A percentile compares a stretch with the other conserved stretches of the same genome.
phyloP scores from a whole-genome alignment of 2,113 vertebrate genomes.

The Rattus norvegicus region DNA sequence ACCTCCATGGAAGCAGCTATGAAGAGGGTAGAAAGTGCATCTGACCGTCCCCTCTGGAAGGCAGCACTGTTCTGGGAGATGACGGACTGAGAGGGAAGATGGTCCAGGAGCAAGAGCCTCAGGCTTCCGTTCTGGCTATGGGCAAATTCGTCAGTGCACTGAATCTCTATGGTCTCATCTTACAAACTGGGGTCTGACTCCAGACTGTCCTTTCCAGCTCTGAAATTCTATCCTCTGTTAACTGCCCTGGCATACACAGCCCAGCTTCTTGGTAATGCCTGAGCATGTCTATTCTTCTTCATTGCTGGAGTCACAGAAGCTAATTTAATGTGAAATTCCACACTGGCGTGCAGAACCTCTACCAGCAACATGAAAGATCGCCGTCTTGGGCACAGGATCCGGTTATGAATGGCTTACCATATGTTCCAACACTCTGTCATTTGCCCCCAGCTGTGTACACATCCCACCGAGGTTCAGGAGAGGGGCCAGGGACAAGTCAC shows the following conservation, averaged over 20 bases:
- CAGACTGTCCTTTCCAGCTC: neutral
- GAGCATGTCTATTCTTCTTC: neutral
- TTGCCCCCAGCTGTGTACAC: constrained; percentile 70
- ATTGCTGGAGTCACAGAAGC: constrained; percentile 37
- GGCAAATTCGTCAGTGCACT: neutral
- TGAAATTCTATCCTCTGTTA: neutral
- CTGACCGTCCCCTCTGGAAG: neutral
- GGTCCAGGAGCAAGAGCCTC: neutral
- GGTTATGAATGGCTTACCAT: constrained; percentile 48
- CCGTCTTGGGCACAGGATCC: constrained; percentile 4
- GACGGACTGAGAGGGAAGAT: neutral
- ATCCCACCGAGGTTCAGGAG: neutral
- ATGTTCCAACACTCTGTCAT: constrained; percentile 52
- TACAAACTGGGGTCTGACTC: neutral
- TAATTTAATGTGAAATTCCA: constrained; percentile 59
- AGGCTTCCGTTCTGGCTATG: neutral
- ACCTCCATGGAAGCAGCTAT: neutral
- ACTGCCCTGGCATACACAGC: neutral
- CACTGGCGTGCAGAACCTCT: neutral
- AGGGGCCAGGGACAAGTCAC: neutral
- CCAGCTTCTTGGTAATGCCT: neutral
- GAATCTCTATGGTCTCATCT: neutral
- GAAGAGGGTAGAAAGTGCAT: neutral
- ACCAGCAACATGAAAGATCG: constrained; percentile 50
- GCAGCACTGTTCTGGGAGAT: neutral